Evolutionary conservation across 2,888 invertebrate species (phyloP), one percentile per base, ranked within the genome.

Genomic region (Drosophila histrio): DNA sequence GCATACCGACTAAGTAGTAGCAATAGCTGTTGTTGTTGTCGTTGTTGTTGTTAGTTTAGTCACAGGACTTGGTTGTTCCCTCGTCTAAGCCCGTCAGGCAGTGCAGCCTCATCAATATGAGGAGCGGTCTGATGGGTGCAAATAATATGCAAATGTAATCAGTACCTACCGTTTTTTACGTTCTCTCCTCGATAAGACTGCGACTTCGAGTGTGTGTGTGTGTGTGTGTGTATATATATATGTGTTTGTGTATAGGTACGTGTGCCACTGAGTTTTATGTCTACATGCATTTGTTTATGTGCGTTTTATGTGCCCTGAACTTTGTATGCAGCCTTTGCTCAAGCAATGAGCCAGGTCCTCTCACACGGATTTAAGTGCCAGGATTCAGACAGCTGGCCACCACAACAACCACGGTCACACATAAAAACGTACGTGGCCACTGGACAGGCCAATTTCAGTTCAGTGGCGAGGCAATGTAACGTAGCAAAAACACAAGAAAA

Each of bases 81-180:
- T 32, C n/a, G 30, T 24, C 36, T 50, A 52, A 61, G 52, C 60
- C 73, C 64, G 69, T 50, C 59, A 46, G 36, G 32, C 62, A 21
- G 19, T 70, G 65, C 79, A 66, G 43, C 56, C 60, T 72, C 73
- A 77, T 87, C 85, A 69, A 80, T 87, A 77, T 64, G 62, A 46
- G 61, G 5, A 28, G 47, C 32, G 15, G 39, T 30, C 50, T 13
- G 52, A 30, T 34, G 59, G 32, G 15, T 32, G 52, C 73, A 71
- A 79, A 79, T 76, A 71, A 87, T 86, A 84, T 84, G 84, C 88
- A 87, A 87, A 84, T 84, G 84, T 86, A 84, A 84, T 84, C 84
- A 87, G 84, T 79, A 86, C 72, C 75, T 65, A 70, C 83, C 71
- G 72, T 84, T 70, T 69, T 73, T 66, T 61, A 68, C 83, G 65